Conservation (phyloP, 2,113 vertebrate genomes). For the Elanus axillaris region DNA sequence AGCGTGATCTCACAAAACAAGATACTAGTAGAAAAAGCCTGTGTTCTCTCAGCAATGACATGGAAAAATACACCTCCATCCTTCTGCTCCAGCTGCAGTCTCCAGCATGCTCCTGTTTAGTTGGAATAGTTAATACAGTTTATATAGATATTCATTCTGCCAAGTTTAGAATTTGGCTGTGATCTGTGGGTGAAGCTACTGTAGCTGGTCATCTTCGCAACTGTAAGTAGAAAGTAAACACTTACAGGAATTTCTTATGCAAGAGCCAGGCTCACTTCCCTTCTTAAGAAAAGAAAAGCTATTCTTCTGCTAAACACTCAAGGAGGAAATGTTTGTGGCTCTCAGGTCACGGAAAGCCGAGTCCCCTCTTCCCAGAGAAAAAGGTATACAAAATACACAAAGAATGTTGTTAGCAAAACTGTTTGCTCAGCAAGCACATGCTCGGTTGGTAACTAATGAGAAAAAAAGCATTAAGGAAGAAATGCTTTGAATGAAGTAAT, state of each 20-base stretch:
- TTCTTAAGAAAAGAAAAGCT: background rate
- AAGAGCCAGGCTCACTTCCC: slow-evolving; percentile 57
- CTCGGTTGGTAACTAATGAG: background rate
- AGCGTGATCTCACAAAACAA: background rate
- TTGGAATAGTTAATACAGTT: background rate
- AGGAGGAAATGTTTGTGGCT: slow-evolving; percentile 7
- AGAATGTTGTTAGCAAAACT: background rate
- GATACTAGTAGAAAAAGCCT: background rate
- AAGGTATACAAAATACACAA: background rate
- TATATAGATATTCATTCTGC: background rate
- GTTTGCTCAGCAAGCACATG: slow-evolving; percentile 37
- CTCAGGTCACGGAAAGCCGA: background rate
- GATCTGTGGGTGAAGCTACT: slow-evolving; percentile 45
- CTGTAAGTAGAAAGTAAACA: slow-evolving; percentile 48
- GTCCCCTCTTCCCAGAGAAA: background rate
- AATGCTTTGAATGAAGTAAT: background rate
- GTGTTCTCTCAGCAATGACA: background rate
- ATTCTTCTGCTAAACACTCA: background rate
- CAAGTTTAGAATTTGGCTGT: slow-evolving; percentile 3
- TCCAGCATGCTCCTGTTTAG: background rate
- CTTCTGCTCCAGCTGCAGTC: background rate
- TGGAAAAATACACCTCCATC: background rate
- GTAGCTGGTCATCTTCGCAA: slow-evolving; percentile 18
- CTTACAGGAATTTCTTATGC: slow-evolving; percentile 56
- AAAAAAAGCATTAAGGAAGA: background rate